phyloP scores from a whole-genome alignment of 1,140 invertebrate genomes.

The Achroia grisella region DNA sequence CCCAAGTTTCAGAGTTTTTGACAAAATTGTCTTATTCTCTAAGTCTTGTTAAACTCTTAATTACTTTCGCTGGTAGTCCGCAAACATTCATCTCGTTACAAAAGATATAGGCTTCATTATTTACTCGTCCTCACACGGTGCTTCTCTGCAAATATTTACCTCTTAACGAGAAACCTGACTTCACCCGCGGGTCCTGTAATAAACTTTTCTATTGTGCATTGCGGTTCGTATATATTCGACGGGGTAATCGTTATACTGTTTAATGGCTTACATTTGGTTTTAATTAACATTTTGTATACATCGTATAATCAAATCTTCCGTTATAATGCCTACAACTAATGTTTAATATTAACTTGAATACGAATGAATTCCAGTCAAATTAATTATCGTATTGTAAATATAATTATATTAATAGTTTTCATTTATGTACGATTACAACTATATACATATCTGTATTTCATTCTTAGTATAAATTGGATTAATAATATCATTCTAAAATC shows the following conservation, averaged over 20 bases:
- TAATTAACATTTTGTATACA: conserved; percentile 39
- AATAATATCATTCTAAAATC: no score
- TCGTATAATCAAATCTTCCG: no score
- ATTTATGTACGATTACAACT: no score
- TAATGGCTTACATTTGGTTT: conserved; percentile 42
- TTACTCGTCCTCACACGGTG: conserved; percentile 59
- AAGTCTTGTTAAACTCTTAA: conserved; percentile 65
- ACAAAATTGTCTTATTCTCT: conserved; percentile 56
- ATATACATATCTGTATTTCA: no score
- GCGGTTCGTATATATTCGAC: conserved; percentile 39
- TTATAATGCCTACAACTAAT: no score
- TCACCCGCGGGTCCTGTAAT: conserved; percentile 52
- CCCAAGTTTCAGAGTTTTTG: conserved; percentile 23
- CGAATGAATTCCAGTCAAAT: no score
- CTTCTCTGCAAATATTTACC: conserved; percentile 62
- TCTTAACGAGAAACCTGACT: conserved; percentile 66
- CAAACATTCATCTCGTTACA: conserved; percentile 65
- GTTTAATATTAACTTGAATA: no score
- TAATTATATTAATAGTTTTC: no score
- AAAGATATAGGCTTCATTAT: conserved; percentile 61
- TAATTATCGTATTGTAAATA: no score
- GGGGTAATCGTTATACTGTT: conserved; percentile 45
- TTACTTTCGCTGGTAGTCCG: conserved; percentile 62
- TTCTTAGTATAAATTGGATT: no score
- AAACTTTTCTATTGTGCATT: conserved; percentile 64